Percentiles rank a stretch among this genome's conserved stretches.
These are phyloP conservation scores for Anoplolepis gracilipes DNA, from an alignment of 1,140 invertebrate genomes.

Conservation along the genomic window DNA sequence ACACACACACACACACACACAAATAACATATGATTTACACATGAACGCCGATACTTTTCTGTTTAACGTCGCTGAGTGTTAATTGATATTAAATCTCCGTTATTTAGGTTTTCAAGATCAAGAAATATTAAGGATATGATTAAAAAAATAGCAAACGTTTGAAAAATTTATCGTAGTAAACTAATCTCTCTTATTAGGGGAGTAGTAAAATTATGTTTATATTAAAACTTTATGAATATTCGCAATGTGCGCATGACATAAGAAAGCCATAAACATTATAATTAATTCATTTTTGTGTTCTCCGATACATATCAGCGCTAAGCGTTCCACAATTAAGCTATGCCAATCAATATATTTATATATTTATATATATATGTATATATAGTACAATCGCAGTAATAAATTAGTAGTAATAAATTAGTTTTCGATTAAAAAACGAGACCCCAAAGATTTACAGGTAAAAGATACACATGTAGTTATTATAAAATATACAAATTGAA, in stretches of 20 bases:
- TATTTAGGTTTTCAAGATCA: slow-evolving; percentile 42
- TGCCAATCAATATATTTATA: background rate
- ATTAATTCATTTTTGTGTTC: slow-evolving; percentile 6
- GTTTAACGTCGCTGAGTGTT: slow-evolving; percentile 30
- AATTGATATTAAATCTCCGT: slow-evolving; percentile 16
- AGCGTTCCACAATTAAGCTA: background rate
- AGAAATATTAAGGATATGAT: background rate
- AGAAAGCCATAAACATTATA: background rate
- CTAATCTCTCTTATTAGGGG: background rate
- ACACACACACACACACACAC: no score
- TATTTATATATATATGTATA: slow-evolving; percentile 13
- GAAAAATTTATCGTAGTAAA: background rate
- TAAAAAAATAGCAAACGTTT: background rate
- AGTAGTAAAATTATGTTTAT: background rate
- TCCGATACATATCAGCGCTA: background rate
- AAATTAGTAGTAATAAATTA: slow-evolving; percentile 33
- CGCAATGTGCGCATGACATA: background rate
- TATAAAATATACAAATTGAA: slow-evolving; percentile 58
- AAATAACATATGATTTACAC: slow-evolving; percentile 73
- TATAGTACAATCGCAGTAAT: slow-evolving; percentile 13
- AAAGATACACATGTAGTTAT: slow-evolving; percentile 26
- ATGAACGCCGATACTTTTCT: slow-evolving; percentile 52
- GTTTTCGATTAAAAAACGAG: background rate
- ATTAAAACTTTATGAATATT: slow-evolving; percentile 12
- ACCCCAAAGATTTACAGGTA: slow-evolving; percentile 42